Base-by-base conservation (phyloP, 2,888 invertebrate genomes). In the Netelia inedita region DNA sequence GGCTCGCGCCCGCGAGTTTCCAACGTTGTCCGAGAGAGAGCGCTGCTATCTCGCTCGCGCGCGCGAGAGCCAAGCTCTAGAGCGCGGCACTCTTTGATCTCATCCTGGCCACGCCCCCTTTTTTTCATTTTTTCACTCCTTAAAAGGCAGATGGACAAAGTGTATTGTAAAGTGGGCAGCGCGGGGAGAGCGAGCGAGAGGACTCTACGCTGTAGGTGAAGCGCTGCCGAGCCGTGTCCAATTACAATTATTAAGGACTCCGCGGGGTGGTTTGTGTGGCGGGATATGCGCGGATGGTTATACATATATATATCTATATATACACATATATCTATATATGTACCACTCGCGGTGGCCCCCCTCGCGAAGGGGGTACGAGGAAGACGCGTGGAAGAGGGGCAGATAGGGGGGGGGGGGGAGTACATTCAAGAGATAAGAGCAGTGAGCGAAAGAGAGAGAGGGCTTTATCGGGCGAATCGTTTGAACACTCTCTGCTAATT, bases 141-240 rank as follows among this genome's bases (percentile, higher is more conserved):
- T 93, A 93, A 93, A 93, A 93, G 93, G 93, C 93, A 93, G 93
- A 93, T 93, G 93, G 93, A 93, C 93, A 93, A 93, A 93, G 93
- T 93, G 93, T 93, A 93, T 93, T 93, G 93, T 93, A 93, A 93
- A 93, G 93, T 93, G 93, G 93, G 93, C 93, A 93, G 93, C 93
- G 91, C 83, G 85, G 14, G 41, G 55, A 57, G 57, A 57, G 57
- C 50, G 35, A 35, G 35, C n/a, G 23, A 57, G 79, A 69, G 69
- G 41, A 71, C 78, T 46, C 87, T 87, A 87, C 87, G 86, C 87
- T 88, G 87, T 88, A 87, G 88, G 89, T 88, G 89, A 88, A 88
- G 88, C 73, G 79, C 88, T 88, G 87, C 87, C 87, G 87, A 88
- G 86, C 92, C 93, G 92, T 93, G 93, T 93, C 93, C 92, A 93